These are phyloP conservation scores for Stenchaetothrips biformis DNA, from an alignment of 2,888 invertebrate species.

Conservation along the genomic window DNA sequence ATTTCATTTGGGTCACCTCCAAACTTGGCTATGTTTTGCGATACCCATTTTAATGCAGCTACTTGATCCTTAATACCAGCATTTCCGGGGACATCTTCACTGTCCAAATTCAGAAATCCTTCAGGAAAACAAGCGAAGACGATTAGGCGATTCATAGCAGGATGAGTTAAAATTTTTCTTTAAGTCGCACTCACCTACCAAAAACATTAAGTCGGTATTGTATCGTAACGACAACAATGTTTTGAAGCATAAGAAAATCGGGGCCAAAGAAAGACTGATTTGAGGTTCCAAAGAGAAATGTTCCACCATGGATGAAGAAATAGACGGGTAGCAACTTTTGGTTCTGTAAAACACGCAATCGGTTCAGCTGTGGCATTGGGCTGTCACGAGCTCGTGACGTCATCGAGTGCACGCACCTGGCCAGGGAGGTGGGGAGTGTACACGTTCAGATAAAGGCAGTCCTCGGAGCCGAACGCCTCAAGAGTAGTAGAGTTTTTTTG, in stretches of 20 bases:
- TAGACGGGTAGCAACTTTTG: neutral
- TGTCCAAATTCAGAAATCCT: neutral
- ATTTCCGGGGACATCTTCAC: neutral
- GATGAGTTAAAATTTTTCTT: too few relatives aligned
- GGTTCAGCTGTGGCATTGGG: neutral
- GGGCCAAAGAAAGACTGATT: neutral
- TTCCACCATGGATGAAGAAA: neutral
- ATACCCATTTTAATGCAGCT: neutral
- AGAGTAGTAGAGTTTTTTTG: neutral
- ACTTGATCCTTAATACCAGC: neutral
- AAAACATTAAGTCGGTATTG: neutral
- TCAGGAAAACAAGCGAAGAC: neutral
- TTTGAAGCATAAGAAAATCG: neutral
- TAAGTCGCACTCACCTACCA: neutral
- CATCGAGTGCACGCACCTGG: neutral
- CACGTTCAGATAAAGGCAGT: neutral
- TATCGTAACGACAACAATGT: neutral
- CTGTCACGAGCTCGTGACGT: neutral
- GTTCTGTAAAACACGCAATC: neutral
- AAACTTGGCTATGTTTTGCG: neutral
- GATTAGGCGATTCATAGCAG: too few relatives aligned
- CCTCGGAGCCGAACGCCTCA: neutral
- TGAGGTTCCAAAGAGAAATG: neutral
- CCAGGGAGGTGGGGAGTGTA: neutral
- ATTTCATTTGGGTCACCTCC: neutral